Evolutionary conservation across 1,140 invertebrate species (phyloP), one percentile per base, ranked within the genome.

Genomic region (Macrocentrus cingulum): DNA sequence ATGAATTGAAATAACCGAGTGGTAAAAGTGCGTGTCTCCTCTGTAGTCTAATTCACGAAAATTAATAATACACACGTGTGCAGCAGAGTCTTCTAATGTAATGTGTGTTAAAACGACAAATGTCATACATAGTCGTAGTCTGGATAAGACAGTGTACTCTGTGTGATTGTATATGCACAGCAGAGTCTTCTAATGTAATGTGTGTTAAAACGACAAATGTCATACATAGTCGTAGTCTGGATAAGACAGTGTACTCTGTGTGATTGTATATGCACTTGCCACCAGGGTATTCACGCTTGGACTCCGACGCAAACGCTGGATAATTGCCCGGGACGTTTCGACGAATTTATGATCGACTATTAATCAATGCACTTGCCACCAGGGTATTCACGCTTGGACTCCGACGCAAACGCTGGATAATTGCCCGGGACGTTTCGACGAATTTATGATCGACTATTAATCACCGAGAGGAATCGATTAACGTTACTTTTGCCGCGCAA

Each of bases 371-470:
- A 13, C 32, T 6, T 37, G 4, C 13, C 32, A 51, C 16, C 15
- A 37, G 20, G 8, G 49, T 19, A 49, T 58, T 58, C 56, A 58
- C 56, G 56, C 46, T 58, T 49, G 22, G 56, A 51, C 25, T 59
- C 49, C 42, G 42, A 52, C 50, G 36, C 25, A 25, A 15, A 52
- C 50, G 45, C 56, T 56, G 45, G 59, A 61, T 58, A 62, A 62
- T 62, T 56, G 61, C 42, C 23, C 53, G 49, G 46, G 56, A 62
- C 56, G 51, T 62, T 55, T 55, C 54, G 56, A 62, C 56, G 51
- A 62, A 62, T 62, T 62, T 62, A 62, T 62, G 61, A 62, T 62
- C 52, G 55, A 49, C 61, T 49, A 62, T 62, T 59, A 62, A 62
- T 62, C 61, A 62, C 54, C 60, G 51, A 32, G 18, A 22, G 32